These are phyloP conservation scores for Taenioides sp. DNA, from an alignment of 2,797 vertebrate genomes.

Conservation along the genomic window DNA sequence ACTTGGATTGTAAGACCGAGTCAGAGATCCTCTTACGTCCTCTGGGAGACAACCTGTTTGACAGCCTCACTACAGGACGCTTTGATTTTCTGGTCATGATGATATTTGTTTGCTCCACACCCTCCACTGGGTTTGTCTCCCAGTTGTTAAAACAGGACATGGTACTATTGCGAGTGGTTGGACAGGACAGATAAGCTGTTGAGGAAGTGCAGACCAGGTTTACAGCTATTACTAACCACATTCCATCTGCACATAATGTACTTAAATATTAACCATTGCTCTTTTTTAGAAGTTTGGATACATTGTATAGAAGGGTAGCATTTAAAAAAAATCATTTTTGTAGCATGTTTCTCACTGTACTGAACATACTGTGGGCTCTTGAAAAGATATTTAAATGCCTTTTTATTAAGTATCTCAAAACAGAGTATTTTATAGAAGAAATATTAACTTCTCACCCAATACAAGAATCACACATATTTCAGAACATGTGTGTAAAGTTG, in stretches of 20 bases:
- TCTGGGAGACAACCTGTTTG: constrained; percentile 35
- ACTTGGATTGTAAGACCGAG: background rate
- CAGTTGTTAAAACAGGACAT: constrained; percentile 4
- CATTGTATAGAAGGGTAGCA: background rate
- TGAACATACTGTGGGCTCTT: too few species aligned
- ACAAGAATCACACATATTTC: too few species aligned
- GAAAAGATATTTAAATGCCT: too few species aligned
- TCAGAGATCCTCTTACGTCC: constrained; percentile 8
- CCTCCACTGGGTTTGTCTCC: constrained; percentile 20
- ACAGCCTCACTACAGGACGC: constrained; percentile 14
- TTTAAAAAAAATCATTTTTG: too few species aligned
- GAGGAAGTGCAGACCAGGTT: constrained; percentile 12
- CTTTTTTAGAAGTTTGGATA: background rate
- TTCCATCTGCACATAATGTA: background rate
- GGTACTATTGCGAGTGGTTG: constrained; percentile 12
- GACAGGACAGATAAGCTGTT: constrained; percentile 34
- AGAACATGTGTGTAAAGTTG: background rate
- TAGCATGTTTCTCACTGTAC: too few species aligned
- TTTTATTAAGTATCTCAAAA: too few species aligned
- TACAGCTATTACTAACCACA: constrained; percentile 4
- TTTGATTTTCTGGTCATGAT: constrained; percentile 19
- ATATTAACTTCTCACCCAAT: background rate
- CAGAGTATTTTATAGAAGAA: background rate
- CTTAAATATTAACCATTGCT: background rate
- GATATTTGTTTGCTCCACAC: constrained; percentile 27